These are phyloP conservation scores for Eupithecia subfuscata DNA, from an alignment of 2,888 invertebrate species.

Conservation along the genomic window DNA sequence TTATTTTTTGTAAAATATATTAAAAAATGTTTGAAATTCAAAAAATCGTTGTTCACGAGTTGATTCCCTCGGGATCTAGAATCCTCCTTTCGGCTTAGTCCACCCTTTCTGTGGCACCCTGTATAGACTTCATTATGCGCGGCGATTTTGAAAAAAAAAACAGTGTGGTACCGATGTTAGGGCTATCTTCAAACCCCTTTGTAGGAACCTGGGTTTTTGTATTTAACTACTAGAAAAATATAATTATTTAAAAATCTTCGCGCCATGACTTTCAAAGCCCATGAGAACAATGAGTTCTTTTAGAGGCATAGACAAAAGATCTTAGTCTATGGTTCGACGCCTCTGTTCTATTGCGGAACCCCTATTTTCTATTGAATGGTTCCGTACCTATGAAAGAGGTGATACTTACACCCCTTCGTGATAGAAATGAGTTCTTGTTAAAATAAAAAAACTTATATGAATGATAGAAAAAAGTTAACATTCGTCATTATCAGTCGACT, in stretches of 20 bases:
- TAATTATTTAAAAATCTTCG: background rate
- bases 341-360: slow-evolving; percentile 35
- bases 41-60: too few species aligned
- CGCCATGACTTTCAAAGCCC: slow-evolving; percentile 20
- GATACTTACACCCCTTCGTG: slow-evolving; percentile 20
- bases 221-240: background rate
- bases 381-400: slow-evolving; percentile 7
- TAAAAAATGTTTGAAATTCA: too few species aligned
- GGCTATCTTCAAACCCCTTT: too few species aligned
- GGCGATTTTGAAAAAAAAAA: too few species aligned
- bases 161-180: too few species aligned
- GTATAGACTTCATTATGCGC: too few species aligned
- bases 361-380: slow-evolving; percentile 31
- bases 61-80: too few species aligned
- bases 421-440: background rate
- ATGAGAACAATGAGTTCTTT: slow-evolving; percentile 27
- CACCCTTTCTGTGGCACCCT: too few species aligned
- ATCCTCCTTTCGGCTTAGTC: too few species aligned
- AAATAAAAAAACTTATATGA: background rate
- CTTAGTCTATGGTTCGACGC: slow-evolving; percentile 45
- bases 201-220: background rate
- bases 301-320: slow-evolving; percentile 43
- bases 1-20: too few species aligned
- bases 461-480: too few species aligned
- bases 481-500: too few species aligned